phyloP scores from a whole-genome alignment of 35 echinoderm and acorn worm genomes.

The Strongylocentrotus purpuratus region DNA sequence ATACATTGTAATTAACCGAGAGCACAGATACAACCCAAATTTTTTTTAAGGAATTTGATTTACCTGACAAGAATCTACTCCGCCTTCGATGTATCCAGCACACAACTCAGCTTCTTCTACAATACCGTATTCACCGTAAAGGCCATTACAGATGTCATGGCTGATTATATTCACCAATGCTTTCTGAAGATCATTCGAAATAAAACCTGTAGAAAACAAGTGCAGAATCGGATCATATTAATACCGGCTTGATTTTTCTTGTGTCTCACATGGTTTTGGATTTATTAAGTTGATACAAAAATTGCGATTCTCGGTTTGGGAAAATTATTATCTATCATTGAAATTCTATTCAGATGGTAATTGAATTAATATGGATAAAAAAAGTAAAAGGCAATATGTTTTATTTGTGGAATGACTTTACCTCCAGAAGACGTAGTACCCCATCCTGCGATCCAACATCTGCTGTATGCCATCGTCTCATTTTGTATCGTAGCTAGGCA shows the following conservation, averaged over 20 bases:
- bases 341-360: no score
- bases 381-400: no score
- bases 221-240: background rate
- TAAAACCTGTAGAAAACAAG: background rate
- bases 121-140: background rate
- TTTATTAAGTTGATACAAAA: no score
- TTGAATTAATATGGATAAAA: no score
- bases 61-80: conserved; percentile 26
- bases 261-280: no score
- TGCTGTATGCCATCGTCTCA: conserved; percentile 1
- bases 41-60: no score
- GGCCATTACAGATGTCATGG: background rate
- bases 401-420: background rate
- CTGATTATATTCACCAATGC: background rate
- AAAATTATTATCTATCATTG: no score
- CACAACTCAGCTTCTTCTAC: background rate
- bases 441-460: conserved; percentile 9
- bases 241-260: no score
- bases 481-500: background rate
- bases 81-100: conserved; percentile 19
- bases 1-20: no score
- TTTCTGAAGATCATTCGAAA: background rate
- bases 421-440: background rate
- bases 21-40: no score
- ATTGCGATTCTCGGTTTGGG: no score